Percentiles rank a stretch among this genome's conserved stretches.
Conservation (phyloP, 2,113 vertebrate species). For the Mola mola region DNA sequence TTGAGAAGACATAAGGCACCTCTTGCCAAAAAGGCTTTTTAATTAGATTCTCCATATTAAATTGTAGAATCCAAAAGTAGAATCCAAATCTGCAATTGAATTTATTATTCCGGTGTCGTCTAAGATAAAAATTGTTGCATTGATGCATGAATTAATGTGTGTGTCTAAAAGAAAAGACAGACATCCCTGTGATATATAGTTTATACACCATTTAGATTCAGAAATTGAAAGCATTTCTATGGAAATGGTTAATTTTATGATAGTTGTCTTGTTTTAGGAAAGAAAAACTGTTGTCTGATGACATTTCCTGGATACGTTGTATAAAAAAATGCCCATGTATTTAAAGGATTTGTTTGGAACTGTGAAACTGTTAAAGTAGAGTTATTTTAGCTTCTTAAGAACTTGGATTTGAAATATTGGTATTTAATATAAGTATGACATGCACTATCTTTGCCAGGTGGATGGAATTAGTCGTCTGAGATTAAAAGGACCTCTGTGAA, state of each 20-base stretch:
- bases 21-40: slow-evolving; percentile 68
- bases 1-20: slow-evolving; percentile 41
- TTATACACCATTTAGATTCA: slow-evolving; percentile 68
- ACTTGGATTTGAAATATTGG: slow-evolving; percentile 53
- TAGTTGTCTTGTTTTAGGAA: slow-evolving; percentile 47
- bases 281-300: slow-evolving; percentile 55
- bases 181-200: slow-evolving; percentile 76
- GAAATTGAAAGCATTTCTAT: slow-evolving; percentile 64
- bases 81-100: slow-evolving; percentile 45
- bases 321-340: slow-evolving; percentile 23
- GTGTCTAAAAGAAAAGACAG: slow-evolving; percentile 64
- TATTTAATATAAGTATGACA: slow-evolving; percentile 51
- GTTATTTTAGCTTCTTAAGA: slow-evolving; percentile 41
- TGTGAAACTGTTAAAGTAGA: neutral
- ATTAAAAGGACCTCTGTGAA: slow-evolving; percentile 67
- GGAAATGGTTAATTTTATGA: slow-evolving; percentile 63
- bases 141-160: slow-evolving; percentile 45
- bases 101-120: slow-evolving; percentile 35
- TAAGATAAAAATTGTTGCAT: slow-evolving; percentile 28
- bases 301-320: slow-evolving; percentile 42
- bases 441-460: slow-evolving; percentile 70
- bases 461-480: slow-evolving; percentile 63
- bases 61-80: slow-evolving; percentile 20
- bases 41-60: slow-evolving; percentile 34
- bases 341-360: slow-evolving; percentile 49